These are phyloP conservation scores for Thelaira solivaga DNA, from an alignment of 2,888 invertebrate genomes.

Conservation along the genomic window DNA sequence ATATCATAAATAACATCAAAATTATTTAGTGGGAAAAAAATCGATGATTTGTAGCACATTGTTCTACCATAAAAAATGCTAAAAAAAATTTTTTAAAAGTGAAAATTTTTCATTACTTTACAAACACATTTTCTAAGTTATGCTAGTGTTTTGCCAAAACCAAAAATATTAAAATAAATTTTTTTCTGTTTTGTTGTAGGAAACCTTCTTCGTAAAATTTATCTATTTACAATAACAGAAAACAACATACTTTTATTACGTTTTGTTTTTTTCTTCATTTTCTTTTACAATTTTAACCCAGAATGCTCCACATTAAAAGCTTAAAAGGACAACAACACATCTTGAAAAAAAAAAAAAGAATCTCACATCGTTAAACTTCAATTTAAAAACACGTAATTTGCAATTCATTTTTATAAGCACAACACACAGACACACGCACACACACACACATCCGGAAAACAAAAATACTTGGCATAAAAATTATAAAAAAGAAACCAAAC, in stretches of 20 bases:
- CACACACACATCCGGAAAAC: not conserved
- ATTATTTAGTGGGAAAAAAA: too few relatives aligned
- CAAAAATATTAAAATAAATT: not conserved
- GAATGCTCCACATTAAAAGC: constrained; percentile 56
- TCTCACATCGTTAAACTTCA: constrained; percentile 76
- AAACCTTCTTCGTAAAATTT: constrained; percentile 4
- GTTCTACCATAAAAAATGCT: too few relatives aligned
- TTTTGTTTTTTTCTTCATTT: constrained; percentile 27
- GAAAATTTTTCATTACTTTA: too few relatives aligned
- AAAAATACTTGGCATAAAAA: not conserved
- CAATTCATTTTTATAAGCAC: constrained; percentile 67
- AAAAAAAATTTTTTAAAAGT: too few relatives aligned
- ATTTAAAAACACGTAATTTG: constrained; percentile 76
- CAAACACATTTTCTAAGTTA: too few relatives aligned
- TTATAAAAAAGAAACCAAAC: not conserved
- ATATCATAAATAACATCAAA: too few relatives aligned
- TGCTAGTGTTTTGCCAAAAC: too few relatives aligned
- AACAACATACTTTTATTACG: constrained; percentile 17
- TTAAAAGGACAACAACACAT: constrained; percentile 43
- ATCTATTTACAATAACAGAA: constrained; percentile 27
- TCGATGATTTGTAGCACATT: too few relatives aligned
- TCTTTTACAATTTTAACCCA: constrained; percentile 22
- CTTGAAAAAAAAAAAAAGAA: constrained; percentile 67
- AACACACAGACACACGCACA: not conserved
- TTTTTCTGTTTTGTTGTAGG: not conserved